Base-by-base conservation (phyloP, 2,888 invertebrate species). In the Caenorhabditis doughertyi region DNA sequence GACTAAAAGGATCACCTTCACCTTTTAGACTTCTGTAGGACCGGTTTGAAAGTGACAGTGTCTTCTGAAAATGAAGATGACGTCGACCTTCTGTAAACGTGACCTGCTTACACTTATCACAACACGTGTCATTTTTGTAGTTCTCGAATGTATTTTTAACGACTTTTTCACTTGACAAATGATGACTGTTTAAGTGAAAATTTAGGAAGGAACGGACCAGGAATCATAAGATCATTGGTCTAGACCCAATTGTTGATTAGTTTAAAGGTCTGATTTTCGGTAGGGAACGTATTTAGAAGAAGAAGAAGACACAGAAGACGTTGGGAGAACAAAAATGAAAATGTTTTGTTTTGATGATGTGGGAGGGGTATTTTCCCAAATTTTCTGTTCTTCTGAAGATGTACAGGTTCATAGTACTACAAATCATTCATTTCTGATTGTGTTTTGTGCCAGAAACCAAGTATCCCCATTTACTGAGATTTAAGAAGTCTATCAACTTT, bases 121-220 rank as follows among this genome's bases (percentile, higher is more conserved):
- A 53, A 39, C 68, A 53, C 68, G 55, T 55, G 53, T 21, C 23
- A 25, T n/a, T 18, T 29, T n/a, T 65, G 68, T 68, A 68, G 68
- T 68, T 68, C 68, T 68, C 27, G 68, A 68, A 68, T 68, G 68
- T 68, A 55, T 67, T 70, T 70, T 70, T 56, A 70, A 70, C 56
- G 29, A 51, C 23, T 32, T 35, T n/a, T n/a, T n/a, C 21, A 49
- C 49, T 35, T 35, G 32, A 49, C 32, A 32, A 42, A 16, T 56
- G 56, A 56, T 35, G 56, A 13, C 25, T 27, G 47, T 44, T 44
- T 3, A 53, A 9, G 39, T 53, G 21, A 35, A 55, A 55, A 16
- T 11, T 18, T 35, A 0, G 35, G 11, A 11, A 18, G 21, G 2
- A 32, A 23, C 27, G 47, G 23, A 47, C 1, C 27, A 18, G 2